Conservation (phyloP, 2,113 vertebrate genomes). For the Istiophorus platypterus region DNA sequence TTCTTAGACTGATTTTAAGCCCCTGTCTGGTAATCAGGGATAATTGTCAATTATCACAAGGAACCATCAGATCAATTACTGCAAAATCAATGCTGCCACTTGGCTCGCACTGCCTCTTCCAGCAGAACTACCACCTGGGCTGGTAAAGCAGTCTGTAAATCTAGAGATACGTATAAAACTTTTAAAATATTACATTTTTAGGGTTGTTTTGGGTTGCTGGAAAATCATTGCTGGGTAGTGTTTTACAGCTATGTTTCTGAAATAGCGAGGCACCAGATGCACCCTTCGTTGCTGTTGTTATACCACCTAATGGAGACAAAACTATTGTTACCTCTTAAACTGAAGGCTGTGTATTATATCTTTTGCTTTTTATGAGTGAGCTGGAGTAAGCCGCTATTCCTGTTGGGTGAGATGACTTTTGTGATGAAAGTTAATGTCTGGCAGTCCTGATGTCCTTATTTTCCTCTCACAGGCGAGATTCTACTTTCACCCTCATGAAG, state of each 20-base stretch:
- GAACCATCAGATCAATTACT: conserved; percentile 88
- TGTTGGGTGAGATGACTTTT: conserved; percentile 79
- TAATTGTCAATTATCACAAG: conserved; percentile 90
- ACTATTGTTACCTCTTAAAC: conserved; percentile 84
- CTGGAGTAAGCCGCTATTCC: conserved; percentile 63
- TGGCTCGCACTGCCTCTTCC: conserved; percentile 66
- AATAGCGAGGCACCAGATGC: conserved; percentile 69
- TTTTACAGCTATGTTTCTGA: conserved; percentile 70
- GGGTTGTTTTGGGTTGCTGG: conserved; percentile 53
- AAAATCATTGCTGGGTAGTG: conserved; percentile 63
- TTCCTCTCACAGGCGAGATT: conserved; percentile 77
- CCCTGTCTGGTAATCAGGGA: conserved; percentile 87
- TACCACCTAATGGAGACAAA: conserved; percentile 84
- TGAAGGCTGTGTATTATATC: conserved; percentile 78
- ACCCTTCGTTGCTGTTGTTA: conserved; percentile 70
- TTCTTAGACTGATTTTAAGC: conserved; percentile 85
- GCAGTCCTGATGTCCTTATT: conserved; percentile 80
- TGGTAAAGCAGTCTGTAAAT: conserved; percentile 54
- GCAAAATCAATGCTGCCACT: conserved; percentile 84
- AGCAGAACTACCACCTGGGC: conserved; percentile 65
- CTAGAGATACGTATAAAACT: conserved; percentile 59
- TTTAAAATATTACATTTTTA: conserved; percentile 53
- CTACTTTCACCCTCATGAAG: conserved; percentile 81
- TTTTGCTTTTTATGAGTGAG: conserved; percentile 79
- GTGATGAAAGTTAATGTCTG: conserved; percentile 87